Evolutionary conservation across 2,888 invertebrate species (phyloP), one percentile per base, ranked within the genome.

Genomic region (Myathropa florea): DNA sequence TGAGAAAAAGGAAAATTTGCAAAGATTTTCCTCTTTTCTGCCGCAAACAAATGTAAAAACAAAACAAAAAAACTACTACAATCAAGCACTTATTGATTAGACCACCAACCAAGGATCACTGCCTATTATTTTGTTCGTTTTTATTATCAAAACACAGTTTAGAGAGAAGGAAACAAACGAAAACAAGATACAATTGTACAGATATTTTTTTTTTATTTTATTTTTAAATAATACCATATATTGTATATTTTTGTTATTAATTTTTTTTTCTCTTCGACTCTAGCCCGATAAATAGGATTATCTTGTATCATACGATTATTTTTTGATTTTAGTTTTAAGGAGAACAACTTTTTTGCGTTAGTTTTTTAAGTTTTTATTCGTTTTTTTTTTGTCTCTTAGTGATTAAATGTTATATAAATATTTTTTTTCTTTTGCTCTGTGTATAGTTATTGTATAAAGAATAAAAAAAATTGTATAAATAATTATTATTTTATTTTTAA

Each of bases 81-180:
- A 24, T 33, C 21, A 36, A 75, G 64, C 78, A 60, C 36, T 73
- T 75, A 85, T 71, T 61, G 57, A 88, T 76, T 82, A 63, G 36
- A 88, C 84, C 88, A 88, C 88, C 88, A 88, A 88, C 88, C 88
- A 88, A 84, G 86, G 83, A 88, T 79, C 88, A 88, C 88, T 88
- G 88, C 88, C 88, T 83, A 80, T 46, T 46, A 53, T 83, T 80
- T 87, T 55, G 36, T 30, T 53, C 12, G 70, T 53, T 39, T 30
- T 63, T 39, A 30, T 63, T 21, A 30, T 71, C 55, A 39, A 61
- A 57, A 24, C 60, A 72, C 68, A 33, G 14, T 57, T 57, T 28
- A 14, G 39, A 57, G 57, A 24, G 55, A 53, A 61, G 30, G 2
- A 65, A 71, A 26, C 14, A 55, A 39, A 23, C 24, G 9, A 57